Evolutionary conservation across 2,113 vertebrate genomes (phyloP), one percentile per base, ranked within the genome.

Genomic region (Perca schrenkii): DNA sequence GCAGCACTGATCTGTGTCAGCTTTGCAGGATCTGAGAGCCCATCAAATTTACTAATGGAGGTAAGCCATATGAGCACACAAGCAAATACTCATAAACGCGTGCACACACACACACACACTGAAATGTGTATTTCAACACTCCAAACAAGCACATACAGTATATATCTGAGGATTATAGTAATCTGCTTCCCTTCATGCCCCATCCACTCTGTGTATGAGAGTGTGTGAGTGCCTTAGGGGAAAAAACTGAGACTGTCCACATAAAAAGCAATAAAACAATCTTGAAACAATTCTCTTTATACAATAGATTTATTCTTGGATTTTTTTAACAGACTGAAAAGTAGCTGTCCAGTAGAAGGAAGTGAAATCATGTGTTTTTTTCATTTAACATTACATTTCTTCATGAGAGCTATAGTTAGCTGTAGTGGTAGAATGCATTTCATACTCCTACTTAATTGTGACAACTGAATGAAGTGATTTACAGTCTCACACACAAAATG

Each of bases 91-190:
- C 43, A 47, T 54, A 84, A 36, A 49, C 19, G 53, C 43, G 52
- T 53, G 54, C 43, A 77, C 68, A 58, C 49, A 72, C 54, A 25
- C 31, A 50, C 46, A 60, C 21, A 80, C 63, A 53, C 22, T 65
- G 36, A 73, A 53, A 80, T 70, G 47, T 61, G 70, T 69, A 46
- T 79, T 69, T 61, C 70, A 87, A 53, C 77, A 49, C 52, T 53
- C 36, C 3, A 46, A 28, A 75, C 56, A 65, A 79, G 86, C 77
- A 77, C 86, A 40, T 40, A 28, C 28, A 28, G 28, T 28, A 40
- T 40, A 40, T 40, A 40, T 90, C 83, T 79, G 54, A 79, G 91
- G 93, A 93, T 94, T 93, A 93, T 2, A 4, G 70, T 93, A 92
- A 94, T 94, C 92, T 54, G 76, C 90, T 92, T 91, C 66, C 54